Percentiles rank a stretch among this genome's conserved stretches.
Evolutionary conservation across 2,113 vertebrate genomes (phyloP).

Genomic region (Sceloporus tristichus): DNA sequence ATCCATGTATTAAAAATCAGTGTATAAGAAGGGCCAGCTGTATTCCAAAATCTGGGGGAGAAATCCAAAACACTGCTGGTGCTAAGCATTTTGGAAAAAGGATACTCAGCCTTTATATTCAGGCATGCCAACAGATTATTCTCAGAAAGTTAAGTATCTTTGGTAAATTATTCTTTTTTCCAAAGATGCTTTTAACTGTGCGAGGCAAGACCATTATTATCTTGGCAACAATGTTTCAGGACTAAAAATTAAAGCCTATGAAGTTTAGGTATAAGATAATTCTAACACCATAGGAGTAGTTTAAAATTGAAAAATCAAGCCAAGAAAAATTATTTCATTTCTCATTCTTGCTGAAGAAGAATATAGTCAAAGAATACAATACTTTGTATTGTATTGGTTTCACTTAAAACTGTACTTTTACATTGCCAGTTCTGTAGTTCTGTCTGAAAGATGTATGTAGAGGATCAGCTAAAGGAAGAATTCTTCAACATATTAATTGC

Average conservation of each 20-base stretch:
- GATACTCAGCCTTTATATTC: no score
- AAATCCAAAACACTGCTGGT: no score
- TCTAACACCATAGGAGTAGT: not conserved
- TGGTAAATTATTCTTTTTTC: not conserved
- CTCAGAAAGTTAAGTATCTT: not conserved
- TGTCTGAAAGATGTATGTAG: not conserved
- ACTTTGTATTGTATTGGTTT: no score
- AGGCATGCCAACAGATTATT: no score
- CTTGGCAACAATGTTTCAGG: not conserved
- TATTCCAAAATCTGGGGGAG: no score
- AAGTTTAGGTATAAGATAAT: not conserved
- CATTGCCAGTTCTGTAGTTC: not conserved
- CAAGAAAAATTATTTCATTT: not conserved
- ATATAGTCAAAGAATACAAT: not conserved
- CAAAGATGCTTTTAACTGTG: not conserved
- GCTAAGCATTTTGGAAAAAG: no score
- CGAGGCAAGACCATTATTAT: not conserved
- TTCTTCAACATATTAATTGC: no score
- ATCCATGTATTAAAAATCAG: no score
- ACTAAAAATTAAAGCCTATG: not conserved
- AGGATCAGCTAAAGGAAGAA: no score
- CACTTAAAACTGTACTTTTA: not conserved
- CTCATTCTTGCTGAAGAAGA: not conserved
- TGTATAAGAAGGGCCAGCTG: no score
- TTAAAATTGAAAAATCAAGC: constrained; percentile 1